Conservation (phyloP, 1,140 invertebrate species). For the Steinernema khuongi region DNA sequence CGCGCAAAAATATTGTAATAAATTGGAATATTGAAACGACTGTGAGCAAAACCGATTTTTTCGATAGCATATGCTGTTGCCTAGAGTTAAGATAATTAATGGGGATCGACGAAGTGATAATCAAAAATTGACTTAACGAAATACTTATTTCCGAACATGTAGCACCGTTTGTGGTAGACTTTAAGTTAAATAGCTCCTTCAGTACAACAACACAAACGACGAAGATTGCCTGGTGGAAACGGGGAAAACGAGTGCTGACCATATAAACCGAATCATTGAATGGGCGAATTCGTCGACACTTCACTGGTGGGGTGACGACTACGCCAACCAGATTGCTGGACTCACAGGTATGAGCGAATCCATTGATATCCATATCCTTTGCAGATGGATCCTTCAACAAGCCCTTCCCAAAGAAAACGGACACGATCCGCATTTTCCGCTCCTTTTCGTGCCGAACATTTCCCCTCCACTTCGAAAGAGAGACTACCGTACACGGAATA, state of each 20-base stretch:
- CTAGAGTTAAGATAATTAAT: too few relatives aligned
- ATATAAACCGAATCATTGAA: conserved; percentile 5
- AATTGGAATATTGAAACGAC: too few relatives aligned
- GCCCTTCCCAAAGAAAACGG: conserved; percentile 26
- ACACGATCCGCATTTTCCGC: not conserved
- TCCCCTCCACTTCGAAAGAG: conserved; percentile 19
- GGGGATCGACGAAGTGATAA: too few relatives aligned
- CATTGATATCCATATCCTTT: not conserved
- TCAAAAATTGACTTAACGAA: not conserved
- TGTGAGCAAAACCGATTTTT: too few relatives aligned
- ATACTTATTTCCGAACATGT: not conserved
- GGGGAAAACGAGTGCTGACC: conserved; percentile 21
- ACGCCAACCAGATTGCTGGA: not conserved
- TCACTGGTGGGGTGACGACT: conserved; percentile 6
- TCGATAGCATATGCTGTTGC: too few relatives aligned
- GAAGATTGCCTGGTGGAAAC: conserved; percentile 22
- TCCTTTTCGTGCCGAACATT: conserved; percentile 7
- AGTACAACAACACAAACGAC: conserved; percentile 31
- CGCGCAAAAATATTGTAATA: too few relatives aligned
- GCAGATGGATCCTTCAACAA: conserved; percentile 31
- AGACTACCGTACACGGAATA: conserved; percentile 23
- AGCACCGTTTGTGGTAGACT: not conserved
- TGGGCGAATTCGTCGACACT: not conserved
- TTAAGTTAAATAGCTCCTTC: not conserved
- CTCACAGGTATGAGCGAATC: not conserved